Conservation (phyloP, 1,140 invertebrate genomes). For the Archivesica marissinica region DNA sequence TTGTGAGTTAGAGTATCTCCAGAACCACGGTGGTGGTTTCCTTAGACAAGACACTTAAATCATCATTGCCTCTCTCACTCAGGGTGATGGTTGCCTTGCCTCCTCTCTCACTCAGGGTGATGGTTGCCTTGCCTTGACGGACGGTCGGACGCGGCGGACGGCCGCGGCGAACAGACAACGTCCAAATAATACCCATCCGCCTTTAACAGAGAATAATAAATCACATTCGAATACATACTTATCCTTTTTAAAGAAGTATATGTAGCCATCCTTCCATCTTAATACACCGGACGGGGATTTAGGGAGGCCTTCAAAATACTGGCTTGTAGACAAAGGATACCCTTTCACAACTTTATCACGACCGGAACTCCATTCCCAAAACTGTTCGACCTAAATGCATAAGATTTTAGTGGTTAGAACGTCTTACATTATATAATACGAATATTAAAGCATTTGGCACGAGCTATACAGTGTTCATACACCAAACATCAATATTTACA, state of each 20-base stretch:
- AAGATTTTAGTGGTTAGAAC: too few species aligned
- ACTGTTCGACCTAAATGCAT: constrained; percentile 45
- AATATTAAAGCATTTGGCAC: too few species aligned
- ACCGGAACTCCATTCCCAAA: constrained; percentile 63
- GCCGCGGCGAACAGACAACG: neutral
- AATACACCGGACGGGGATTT: constrained; percentile 34
- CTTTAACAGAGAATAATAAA: neutral
- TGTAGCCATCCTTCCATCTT: constrained; percentile 63
- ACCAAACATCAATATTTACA: too few species aligned
- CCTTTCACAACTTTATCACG: constrained; percentile 39
- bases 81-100: neutral
- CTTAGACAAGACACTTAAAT: too few species aligned
- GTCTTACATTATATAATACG: too few species aligned
- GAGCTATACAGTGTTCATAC: too few species aligned
- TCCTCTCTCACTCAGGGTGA: too few species aligned
- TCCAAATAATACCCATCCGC: neutral
- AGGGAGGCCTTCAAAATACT: constrained; percentile 65
- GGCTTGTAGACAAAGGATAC: constrained; percentile 57
- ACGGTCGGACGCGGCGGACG: neutral
- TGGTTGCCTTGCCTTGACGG: neutral
- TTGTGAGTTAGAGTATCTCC: too few species aligned
- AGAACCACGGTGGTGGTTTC: too few species aligned
- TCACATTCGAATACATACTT: constrained; percentile 45
- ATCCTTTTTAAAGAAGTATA: constrained; percentile 67
- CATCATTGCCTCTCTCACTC: neutral